Base-by-base conservation (phyloP, 2,888 invertebrate genomes). In the Sesia apiformis region DNA sequence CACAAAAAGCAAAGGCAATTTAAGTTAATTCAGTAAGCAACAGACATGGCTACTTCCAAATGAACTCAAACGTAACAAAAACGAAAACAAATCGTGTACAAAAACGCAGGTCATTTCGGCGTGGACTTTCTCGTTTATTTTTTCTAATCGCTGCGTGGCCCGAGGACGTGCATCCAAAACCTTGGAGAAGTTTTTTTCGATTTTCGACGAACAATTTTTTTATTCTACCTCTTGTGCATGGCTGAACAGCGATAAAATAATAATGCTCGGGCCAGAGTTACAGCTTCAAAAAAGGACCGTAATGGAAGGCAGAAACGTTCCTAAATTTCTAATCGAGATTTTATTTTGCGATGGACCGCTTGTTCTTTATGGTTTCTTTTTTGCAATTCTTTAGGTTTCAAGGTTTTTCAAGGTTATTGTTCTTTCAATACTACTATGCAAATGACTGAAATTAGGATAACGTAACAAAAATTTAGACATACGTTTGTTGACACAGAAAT, bases 11-110 rank as follows among this genome's bases (percentile, higher is more conserved):
- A 64, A 78, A 78, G 75, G 78, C 81, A 86, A 85, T 87, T 86
- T 83, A 78, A 86, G 84, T 84, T 86, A 86, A 89, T 88, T 85
- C 84, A 81, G 88, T 88, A 84, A 86, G 84, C 84, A 85, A 76
- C 79, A 78, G 84, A 81, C 85, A 78, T 81, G 80, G 88, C 86
- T 85, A 84, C 89, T 87, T 84, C 85, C 76, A 89, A 89, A 88
- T 89, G 88, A 89, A 87, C 86, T 85, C 86, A 83, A 87, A 85
- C 77, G 82, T 80, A 82, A 88, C 84, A 88, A 88, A 89, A 88
- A 88, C 80, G 78, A 86, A 84, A 88, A 88, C 85, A 87, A 88
- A 86, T 80, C 83, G 71, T 80, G 81, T 72, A 89, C 84, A 88
- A 89, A 89, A 89, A 89, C 84, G 81, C 86, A 84, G 89, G 88